These are phyloP conservation scores for Lucifuga dentata DNA, from an alignment of 2,113 vertebrate genomes.

Conservation along the genomic window DNA sequence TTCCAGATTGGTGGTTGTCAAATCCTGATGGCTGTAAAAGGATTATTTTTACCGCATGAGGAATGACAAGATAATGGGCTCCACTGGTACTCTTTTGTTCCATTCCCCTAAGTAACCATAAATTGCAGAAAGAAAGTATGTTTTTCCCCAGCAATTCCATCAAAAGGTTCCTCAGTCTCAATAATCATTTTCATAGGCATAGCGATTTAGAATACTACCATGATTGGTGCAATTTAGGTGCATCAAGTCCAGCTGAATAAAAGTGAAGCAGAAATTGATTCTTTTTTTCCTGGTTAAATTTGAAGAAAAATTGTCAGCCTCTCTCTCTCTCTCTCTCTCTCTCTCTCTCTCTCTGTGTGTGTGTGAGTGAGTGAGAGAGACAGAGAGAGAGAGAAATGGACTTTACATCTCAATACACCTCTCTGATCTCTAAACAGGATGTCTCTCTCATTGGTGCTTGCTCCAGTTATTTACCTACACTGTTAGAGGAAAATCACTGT, in stretches of 20 bases:
- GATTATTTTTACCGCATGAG: conserved; percentile 20
- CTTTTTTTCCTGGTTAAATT: conserved; percentile 28
- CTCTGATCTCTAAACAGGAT: conserved; percentile 53
- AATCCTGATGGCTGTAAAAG: conserved; percentile 7
- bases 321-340: conserved; percentile 1
- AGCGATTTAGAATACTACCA: conserved; percentile 51
- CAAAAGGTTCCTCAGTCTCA: conserved; percentile 32
- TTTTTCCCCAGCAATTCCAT: not conserved
- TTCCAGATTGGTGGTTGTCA: not conserved
- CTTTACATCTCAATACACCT: conserved; percentile 18
- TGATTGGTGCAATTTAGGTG: conserved; percentile 72
- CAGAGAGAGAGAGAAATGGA: not conserved
- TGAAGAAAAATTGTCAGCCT: conserved; percentile 11
- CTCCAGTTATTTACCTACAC: conserved; percentile 11
- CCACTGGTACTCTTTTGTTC: conserved; percentile 48
- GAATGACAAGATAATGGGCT: conserved; percentile 65
- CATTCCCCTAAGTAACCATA: conserved; percentile 63
- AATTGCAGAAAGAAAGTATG: conserved; percentile 39
- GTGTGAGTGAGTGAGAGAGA: conserved; percentile 2
- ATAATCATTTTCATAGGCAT: conserved; percentile 57
- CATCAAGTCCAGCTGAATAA: conserved; percentile 54
- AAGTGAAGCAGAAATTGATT: conserved; percentile 36
- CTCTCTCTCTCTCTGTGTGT: no score
- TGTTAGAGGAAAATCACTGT: not conserved
- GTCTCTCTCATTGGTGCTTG: conserved; percentile 28